Percentiles rank a stretch among this genome's conserved stretches.
These are phyloP conservation scores for Pocillopora meandrina DNA, from an alignment of 92 coral and sea anemone species.

Conservation along the genomic window DNA sequence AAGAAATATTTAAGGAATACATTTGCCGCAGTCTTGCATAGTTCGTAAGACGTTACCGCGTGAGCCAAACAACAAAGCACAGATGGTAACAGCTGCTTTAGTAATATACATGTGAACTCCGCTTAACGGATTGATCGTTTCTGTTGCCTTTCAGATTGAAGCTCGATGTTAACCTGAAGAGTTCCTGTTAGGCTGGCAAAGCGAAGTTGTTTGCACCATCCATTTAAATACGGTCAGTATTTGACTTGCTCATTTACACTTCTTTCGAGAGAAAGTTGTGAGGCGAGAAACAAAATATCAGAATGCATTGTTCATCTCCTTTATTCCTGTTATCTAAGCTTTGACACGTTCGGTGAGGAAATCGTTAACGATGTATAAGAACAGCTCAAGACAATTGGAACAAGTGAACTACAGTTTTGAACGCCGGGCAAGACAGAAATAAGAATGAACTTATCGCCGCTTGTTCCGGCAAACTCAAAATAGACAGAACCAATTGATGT, in stretches of 20 bases:
- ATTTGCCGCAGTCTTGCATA: background rate
- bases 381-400: background rate
- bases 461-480: conserved; percentile 12
- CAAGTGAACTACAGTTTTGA: background rate
- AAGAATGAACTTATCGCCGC: background rate
- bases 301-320: conserved; percentile 7
- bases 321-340: background rate
- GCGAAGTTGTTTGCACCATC: background rate
- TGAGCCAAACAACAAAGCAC: conserved; percentile 9
- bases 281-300: background rate
- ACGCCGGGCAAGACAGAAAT: background rate
- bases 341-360: background rate
- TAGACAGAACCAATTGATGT: background rate
- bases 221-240: conserved; percentile 19
- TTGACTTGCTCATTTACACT: conserved; percentile 8
- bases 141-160: background rate
- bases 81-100: conserved; percentile 18
- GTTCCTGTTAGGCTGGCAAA: background rate
- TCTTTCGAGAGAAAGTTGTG: background rate
- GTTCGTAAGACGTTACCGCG: conserved; percentile 15
- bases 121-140: conserved; percentile 8
- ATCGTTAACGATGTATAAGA: conserved; percentile 1
- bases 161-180: background rate
- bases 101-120: background rate
- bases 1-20: conserved; percentile 38